Percentiles rank a stretch among this genome's conserved stretches.
Conservation (phyloP, 64 coral and sea anemone species). For the Stichodactyla mertensii region DNA sequence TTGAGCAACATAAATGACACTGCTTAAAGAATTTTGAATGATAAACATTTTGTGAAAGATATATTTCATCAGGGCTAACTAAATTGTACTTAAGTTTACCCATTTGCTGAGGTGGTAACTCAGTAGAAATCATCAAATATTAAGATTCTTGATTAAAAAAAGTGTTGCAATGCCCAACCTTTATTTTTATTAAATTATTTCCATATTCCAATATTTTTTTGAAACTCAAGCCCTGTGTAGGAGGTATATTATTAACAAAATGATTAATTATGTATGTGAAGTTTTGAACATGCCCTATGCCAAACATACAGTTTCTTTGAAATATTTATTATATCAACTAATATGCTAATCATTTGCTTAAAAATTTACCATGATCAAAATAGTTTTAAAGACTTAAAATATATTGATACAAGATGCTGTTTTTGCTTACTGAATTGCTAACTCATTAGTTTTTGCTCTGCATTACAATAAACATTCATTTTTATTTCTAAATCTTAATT, state of each 20-base stretch:
- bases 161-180: too few relatives aligned
- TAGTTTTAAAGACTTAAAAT: not conserved
- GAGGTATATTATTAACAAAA: slow-evolving; percentile 8
- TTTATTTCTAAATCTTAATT: too few relatives aligned
- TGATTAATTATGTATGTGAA: not conserved
- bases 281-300: slow-evolving; percentile 7
- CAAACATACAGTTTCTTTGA: not conserved
- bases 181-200: not conserved
- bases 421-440: not conserved
- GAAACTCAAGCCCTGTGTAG: not conserved
- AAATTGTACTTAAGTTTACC: not conserved
- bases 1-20: not conserved
- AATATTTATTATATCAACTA: not conserved
- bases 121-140: not conserved
- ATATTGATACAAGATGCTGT: not conserved
- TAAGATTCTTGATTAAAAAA: not conserved
- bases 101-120: not conserved
- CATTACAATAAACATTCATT: too few relatives aligned
- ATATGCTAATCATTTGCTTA: not conserved
- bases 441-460: too few relatives aligned
- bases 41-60: not conserved
- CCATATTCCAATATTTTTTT: not conserved
- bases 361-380: not conserved
- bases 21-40: not conserved
- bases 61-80: slow-evolving; percentile 10